Evolutionary conservation across 2,888 invertebrate genomes (phyloP).

Genomic region (Tachina lurida): DNA sequence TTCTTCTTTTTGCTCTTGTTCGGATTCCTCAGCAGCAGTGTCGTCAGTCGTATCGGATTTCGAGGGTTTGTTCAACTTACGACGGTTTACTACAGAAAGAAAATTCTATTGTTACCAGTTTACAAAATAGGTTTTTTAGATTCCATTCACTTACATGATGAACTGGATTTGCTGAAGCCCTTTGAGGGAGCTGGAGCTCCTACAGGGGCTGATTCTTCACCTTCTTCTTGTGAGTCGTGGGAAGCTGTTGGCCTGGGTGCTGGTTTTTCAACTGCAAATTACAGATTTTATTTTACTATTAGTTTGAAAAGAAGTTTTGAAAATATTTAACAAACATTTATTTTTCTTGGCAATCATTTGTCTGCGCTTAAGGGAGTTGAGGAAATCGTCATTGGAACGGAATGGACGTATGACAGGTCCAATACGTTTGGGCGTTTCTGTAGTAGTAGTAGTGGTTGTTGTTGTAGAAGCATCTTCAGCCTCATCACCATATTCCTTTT

Average conservation of each 20-base stretch:
- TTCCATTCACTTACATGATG: constrained; percentile 77
- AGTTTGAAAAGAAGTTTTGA: not conserved
- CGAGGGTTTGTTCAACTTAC: constrained; percentile 77
- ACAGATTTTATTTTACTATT: not conserved
- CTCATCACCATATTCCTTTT: constrained; percentile 82
- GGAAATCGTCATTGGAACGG: constrained; percentile 90
- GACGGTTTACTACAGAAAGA: constrained; percentile 77
- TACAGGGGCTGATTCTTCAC: constrained; percentile 76
- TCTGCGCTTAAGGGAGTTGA: constrained; percentile 88
- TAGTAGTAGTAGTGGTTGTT: constrained; percentile 84
- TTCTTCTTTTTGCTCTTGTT: constrained; percentile 79
- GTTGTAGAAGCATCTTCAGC: constrained; percentile 78
- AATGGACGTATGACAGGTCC: constrained; percentile 89
- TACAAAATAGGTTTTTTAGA: not conserved
- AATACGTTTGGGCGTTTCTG: constrained; percentile 87
- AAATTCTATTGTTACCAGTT: not conserved
- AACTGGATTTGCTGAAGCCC: constrained; percentile 78
- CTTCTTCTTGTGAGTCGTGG: constrained; percentile 75
- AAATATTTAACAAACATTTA: constrained; percentile 74
- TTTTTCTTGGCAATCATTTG: constrained; percentile 88
- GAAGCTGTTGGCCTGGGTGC: constrained; percentile 75
- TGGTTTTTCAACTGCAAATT: constrained; percentile 77
- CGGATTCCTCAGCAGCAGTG: constrained; percentile 78
- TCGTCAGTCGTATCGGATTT: constrained; percentile 77
- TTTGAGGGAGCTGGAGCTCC: constrained; percentile 77